Evolutionary conservation across 2,888 invertebrate genomes (phyloP), one percentile per base, ranked within the genome.

Genomic region (Aporophyla nigra): DNA sequence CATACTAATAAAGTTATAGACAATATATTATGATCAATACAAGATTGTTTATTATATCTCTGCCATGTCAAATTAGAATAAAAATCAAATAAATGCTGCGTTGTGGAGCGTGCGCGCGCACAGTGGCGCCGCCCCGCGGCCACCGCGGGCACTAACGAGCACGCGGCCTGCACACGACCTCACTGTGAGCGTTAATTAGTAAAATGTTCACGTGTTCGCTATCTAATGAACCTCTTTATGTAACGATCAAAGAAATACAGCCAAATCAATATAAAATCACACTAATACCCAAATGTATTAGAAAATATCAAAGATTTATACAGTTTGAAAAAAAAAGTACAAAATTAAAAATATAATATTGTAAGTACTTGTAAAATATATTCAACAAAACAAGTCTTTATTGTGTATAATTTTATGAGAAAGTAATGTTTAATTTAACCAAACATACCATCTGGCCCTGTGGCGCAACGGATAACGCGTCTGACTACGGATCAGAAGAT

Each of bases 401-500:
- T 21, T 1, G 16, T 10, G 3, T 49, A 33, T 76, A 49, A 53
- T 59, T 53, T 7, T 46, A n/a, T 61, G 4, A 66, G 43, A 72
- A 77, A 0, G 0, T 53, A 27, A 54, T 65, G n/a, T 6, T 46
- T 76, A 85, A 83, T 83, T 89, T 89, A 53, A 62, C 12, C 0
- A 0, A 0, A 0, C 0, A 4, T 0, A 97, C 0, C 27, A 83
- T 75, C 87, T 40, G 97, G 97, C 97, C 97, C 96, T 97, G 97
- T 97, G 97, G 97, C 97, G 97, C 97, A 97, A 97, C 93, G 97
- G 97, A 97, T 97, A 97, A 97, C 97, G 97, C 97, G 97, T 97
- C 97, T 97, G 97, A 97, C 97, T 97, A 97, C 97, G 97, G 97
- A 97, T 97, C 97, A 97, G 97, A 97, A 97, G 97, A 97, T 97